These are phyloP conservation scores for Anguilla rostrata DNA, from an alignment of 2,113 vertebrate genomes.

Conservation along the genomic window DNA sequence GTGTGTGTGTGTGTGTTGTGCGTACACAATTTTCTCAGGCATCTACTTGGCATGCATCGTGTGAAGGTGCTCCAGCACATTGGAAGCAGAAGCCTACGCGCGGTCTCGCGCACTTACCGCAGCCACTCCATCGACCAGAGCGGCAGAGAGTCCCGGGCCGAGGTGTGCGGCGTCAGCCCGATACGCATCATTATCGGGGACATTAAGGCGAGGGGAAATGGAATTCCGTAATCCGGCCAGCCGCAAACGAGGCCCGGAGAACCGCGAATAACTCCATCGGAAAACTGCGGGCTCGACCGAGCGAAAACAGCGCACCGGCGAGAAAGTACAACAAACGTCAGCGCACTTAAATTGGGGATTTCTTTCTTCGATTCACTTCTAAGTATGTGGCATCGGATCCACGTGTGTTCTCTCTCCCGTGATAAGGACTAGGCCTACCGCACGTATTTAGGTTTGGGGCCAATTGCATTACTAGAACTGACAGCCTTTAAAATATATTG, in stretches of 20 bases:
- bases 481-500: not conserved
- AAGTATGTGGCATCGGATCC: not conserved
- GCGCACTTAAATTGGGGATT: not conserved
- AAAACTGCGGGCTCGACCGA: not conserved
- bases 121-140: not conserved
- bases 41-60: constrained; percentile 28
- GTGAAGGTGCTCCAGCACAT: constrained; percentile 31
- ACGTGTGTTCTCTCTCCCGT: not conserved
- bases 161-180: not conserved
- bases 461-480: not conserved
- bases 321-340: not conserved
- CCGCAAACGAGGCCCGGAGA: not conserved
- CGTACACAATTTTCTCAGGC: constrained; percentile 28
- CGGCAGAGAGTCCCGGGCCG: not conserved
- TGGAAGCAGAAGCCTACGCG: constrained; percentile 7
- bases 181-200: not conserved
- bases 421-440: not conserved
- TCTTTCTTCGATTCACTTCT: not conserved
- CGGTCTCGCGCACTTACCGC: not conserved
- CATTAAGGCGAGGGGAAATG: not conserved
- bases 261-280: not conserved
- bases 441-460: not conserved
- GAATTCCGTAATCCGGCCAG: not conserved
- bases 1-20: constrained; percentile 16
- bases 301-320: not conserved